Base-by-base conservation (phyloP, 92 coral and sea anemone genomes). In the Parazoanthus swiftii region DNA sequence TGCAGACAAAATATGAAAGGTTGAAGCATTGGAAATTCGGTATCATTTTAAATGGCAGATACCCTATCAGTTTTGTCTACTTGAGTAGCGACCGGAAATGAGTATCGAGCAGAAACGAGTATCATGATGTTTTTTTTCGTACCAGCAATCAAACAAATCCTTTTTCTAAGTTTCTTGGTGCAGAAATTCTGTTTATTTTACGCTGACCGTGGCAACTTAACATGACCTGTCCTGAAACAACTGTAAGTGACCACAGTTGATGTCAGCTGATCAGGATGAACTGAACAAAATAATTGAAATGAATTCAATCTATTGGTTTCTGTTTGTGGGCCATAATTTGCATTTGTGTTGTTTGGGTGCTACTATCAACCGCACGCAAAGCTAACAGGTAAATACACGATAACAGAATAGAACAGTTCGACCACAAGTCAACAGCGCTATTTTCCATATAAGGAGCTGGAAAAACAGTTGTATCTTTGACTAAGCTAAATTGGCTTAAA, bases 351-450 rank as follows among this genome's bases (percentile, higher is more conserved):
- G 42, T 36, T 15, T 11, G 37, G 16, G 77, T 63, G 25, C 21
- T 9, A 63, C 70, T 42, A 74, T 74, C 79, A 33, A 74, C 48
- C 79, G 16, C 79, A 72, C 38, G 76, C 76, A 72, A 25, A 72
- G 76, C 76, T 33, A 10, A 1, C 76, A 72, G 36, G 38, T 37
- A 72, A 18, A 4, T 20, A 63, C 70, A 63, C 6, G 70, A 63
- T 63, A 63, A 20, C 0, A 20, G 8, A 29, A 63, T 2, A 63
- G 15, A 63, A 63, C 25, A 63, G 26, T 63, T 63, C 26, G 26
- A 63, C 23, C 48, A 37, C 79, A 42, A 15, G 44, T 37, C 46
- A 74, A 15, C 43, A 11, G 33, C 26, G n/a, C 6, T 29, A 10
- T 29, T 72, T 72, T 73, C 42, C 3, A 39, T 11, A 73, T 15